phyloP scores from a whole-genome alignment of 2,113 vertebrate species.

The Eclectus roratus region DNA sequence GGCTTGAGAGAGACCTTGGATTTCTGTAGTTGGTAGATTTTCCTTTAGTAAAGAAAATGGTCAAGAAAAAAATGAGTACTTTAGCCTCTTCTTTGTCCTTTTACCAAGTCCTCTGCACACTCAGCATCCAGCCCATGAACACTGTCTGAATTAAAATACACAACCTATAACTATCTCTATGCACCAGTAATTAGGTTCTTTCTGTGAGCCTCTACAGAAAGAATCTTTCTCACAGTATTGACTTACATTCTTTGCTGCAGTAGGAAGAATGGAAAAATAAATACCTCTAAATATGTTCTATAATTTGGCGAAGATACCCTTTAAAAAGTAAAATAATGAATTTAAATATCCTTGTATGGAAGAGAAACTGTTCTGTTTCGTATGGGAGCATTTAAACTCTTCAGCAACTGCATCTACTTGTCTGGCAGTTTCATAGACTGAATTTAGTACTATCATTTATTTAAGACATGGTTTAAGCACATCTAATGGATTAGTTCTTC shows the following conservation, averaged over 20 bases:
- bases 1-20: neutral
- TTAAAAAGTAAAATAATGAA: neutral
- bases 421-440: neutral
- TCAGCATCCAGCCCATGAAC: neutral
- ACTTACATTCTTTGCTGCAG: neutral
- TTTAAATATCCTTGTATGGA: neutral
- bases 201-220: neutral
- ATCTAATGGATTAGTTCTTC: neutral
- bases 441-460: neutral
- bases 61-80: neutral
- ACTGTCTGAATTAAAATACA: neutral
- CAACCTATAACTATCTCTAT: neutral
- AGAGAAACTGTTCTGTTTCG: neutral
- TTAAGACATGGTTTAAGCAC: neutral
- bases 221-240: neutral
- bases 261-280: neutral
- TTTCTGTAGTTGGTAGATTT: neutral
- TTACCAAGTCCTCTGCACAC: neutral
- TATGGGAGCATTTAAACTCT: neutral
- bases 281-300: neutral
- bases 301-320: neutral
- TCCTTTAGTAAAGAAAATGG: neutral
- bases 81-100: neutral
- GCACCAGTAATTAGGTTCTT: neutral
- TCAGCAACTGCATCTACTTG: neutral